These are phyloP conservation scores for Macaca nemestrina DNA, from an alignment of 2,113 vertebrate species.

Conservation along the genomic window DNA sequence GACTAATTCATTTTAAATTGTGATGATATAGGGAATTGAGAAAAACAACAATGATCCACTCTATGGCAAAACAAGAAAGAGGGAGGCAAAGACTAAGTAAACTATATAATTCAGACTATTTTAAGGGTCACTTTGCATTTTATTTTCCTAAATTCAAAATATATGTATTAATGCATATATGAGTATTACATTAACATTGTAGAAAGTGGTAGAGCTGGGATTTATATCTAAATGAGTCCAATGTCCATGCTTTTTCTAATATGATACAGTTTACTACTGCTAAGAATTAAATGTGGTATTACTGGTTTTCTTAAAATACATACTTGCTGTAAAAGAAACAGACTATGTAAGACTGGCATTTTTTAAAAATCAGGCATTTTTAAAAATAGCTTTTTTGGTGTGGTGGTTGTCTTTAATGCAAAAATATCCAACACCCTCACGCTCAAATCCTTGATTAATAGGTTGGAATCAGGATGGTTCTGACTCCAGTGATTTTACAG, in stretches of 20 bases:
- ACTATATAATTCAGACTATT: neutral
- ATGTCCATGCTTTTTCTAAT: slow-evolving; percentile 6
- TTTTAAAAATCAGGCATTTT: neutral
- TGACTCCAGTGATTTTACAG: slow-evolving; percentile 47
- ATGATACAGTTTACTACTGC: neutral
- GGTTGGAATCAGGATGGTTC: slow-evolving; percentile 28
- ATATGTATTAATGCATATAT: neutral
- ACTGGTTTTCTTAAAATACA: slow-evolving; percentile 25
- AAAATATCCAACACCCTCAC: neutral
- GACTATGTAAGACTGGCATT: neutral
- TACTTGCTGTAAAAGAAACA: neutral
- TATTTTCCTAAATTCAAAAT: slow-evolving; percentile 46
- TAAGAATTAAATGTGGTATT: neutral
- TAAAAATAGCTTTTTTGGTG: neutral
- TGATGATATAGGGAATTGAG: neutral
- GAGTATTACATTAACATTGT: neutral
- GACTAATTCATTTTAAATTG: slow-evolving; percentile 43
- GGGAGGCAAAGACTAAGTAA: neutral
- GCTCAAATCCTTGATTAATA: slow-evolving; percentile 38
- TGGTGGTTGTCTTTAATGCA: slow-evolving; percentile 7
- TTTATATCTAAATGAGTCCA: slow-evolving; percentile 5
- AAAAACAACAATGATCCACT: neutral
- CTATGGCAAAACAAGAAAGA: neutral
- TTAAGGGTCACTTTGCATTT: neutral
- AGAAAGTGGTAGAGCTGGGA: neutral